Base-by-base conservation (phyloP, 1,140 invertebrate species). In the Drosophila nasuta region DNA sequence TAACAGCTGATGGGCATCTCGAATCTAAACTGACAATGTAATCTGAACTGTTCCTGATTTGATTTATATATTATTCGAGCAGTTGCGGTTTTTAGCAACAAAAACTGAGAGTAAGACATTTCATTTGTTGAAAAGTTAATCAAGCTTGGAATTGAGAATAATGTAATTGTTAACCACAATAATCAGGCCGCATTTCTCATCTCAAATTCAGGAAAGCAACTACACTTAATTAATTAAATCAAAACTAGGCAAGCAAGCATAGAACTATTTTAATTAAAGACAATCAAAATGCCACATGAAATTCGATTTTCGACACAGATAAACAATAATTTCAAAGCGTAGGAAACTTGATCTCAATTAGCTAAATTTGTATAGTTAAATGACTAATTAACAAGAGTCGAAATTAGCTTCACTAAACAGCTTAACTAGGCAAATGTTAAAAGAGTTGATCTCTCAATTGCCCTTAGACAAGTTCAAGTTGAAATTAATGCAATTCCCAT, bases 81-180 rank as follows among this genome's bases (percentile, higher is more conserved):
- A 41, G 10, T 64, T 85, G 79, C 51, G 75, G 79, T 79, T 75
- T 38, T 48, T 41, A 65, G 10, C 17, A 35, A 70, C 17, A 64
- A 64, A 60, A 30, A 48, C 41, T 15, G 20, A 25, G 20, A 71
- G 67, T 45, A 46, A 81, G 79, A 75, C 65, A 62, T 67, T 82
- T 71, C 62, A 70, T 48, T 25, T 52, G 65, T 70, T 70, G 52
- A 86, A 71, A 81, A 86, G 49, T 81, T 72, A 85, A 85, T 86
- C 78, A 81, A 74, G 48, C 49, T 51, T 54, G 41, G 13, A 56
- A 48, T 58, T 13, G 54, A 41, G 46, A 17, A 65, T 76, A 69
- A 51, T 56, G 63, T 30, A n/a, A 33, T 46, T 41, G 6, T 1
- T 2, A 62, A 65, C 82, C 82, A 88, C 82, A 86, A 82, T 62